A percentile compares a stretch with the other conserved stretches of the same genome.
Evolutionary conservation across 2,888 invertebrate genomes (phyloP).

Genomic region (Lapara coniferarum): DNA sequence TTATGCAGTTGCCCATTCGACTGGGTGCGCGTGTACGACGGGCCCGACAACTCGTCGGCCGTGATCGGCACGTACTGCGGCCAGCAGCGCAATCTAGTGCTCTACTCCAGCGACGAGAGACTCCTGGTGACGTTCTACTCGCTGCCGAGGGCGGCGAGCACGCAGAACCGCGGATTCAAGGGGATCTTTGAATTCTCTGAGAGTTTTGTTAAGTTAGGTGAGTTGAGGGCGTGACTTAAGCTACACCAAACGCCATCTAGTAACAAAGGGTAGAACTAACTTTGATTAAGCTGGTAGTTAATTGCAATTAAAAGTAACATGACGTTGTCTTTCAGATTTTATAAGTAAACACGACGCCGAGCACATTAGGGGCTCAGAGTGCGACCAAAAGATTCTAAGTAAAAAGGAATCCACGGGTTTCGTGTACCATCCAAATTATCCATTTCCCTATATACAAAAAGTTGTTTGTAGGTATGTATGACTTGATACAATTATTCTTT

Average conservation of each 20-base stretch:
- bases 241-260: not conserved
- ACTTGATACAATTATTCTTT: not conserved
- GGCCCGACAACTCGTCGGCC: conserved; percentile 93
- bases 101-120: conserved; percentile 96
- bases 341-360: conserved; percentile 96
- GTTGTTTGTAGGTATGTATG: conserved; percentile 92
- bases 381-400: conserved; percentile 98
- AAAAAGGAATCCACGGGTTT: conserved; percentile 95
- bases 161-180: conserved; percentile 99
- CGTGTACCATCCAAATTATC: conserved; percentile 98
- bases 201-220: conserved; percentile 98
- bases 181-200: conserved; percentile 99
- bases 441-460: conserved; percentile 97
- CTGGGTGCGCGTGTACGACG: conserved; percentile 98
- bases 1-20: conserved; percentile 97
- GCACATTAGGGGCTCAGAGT: conserved; percentile 98
- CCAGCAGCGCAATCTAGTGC: conserved; percentile 97
- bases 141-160: conserved; percentile 94
- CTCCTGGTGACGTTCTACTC: conserved; percentile 96
- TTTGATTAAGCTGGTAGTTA: no score
- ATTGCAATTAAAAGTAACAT: not conserved
- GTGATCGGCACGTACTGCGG: conserved; percentile 98
- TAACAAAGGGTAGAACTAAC: no score
- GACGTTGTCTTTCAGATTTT: conserved; percentile 86
- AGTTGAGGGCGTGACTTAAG: conserved; percentile 52